Conservation (phyloP, 2,113 vertebrate genomes). For the Herpetotheres cachinnans region DNA sequence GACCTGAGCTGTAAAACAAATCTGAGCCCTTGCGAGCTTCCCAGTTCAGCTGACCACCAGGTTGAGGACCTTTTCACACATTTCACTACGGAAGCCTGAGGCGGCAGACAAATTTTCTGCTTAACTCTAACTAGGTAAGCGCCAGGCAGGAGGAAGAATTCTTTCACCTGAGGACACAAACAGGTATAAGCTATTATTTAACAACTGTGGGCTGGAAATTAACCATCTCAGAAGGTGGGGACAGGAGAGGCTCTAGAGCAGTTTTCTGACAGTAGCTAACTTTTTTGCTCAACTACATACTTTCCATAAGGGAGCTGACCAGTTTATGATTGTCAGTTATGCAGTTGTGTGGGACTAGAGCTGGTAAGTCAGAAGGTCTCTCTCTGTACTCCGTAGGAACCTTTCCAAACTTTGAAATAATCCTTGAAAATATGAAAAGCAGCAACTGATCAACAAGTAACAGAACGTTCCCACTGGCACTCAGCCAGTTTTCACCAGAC, state of each 20-base stretch:
- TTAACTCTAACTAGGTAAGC: background rate
- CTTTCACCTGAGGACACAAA: background rate
- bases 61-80: background rate
- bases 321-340: background rate
- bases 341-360: background rate
- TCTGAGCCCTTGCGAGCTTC: background rate
- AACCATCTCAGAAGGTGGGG: background rate
- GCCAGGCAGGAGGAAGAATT: background rate
- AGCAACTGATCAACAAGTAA: background rate
- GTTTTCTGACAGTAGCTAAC: background rate
- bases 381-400: background rate
- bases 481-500: background rate
- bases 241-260: background rate
- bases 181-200: background rate
- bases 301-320: background rate
- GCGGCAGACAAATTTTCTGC: background rate
- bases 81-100: background rate
- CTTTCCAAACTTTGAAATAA: background rate
- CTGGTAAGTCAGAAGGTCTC: background rate
- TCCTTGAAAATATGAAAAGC: background rate
- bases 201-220: background rate
- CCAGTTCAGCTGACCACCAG: background rate
- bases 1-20: background rate
- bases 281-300: fast-evolving
- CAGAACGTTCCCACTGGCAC: fast-evolving